Conservation (phyloP, 2,113 vertebrate genomes). For the Plotosus lineatus region DNA sequence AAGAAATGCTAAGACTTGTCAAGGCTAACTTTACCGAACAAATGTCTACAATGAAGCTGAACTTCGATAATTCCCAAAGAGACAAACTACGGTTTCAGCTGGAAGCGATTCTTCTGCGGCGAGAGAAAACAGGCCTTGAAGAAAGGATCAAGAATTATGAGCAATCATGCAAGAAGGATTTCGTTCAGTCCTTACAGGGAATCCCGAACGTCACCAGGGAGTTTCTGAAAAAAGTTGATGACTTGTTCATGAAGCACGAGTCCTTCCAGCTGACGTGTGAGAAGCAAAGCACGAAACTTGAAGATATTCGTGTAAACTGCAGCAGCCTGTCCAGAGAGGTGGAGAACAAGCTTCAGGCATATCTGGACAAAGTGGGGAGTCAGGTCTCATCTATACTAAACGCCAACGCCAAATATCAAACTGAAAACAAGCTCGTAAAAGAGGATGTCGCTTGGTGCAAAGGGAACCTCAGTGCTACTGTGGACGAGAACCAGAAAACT, state of each 20-base stretch:
- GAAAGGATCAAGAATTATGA: conserved; percentile 53
- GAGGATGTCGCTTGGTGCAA: conserved; percentile 61
- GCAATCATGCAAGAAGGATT: conserved; percentile 65
- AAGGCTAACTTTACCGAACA: conserved; percentile 69
- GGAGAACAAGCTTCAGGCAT: conserved; percentile 64
- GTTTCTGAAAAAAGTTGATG: conserved; percentile 68
- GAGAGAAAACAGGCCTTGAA: conserved; percentile 57
- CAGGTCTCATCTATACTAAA: conserved; percentile 55
- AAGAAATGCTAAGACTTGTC: conserved; percentile 52
- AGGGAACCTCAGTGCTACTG: conserved; percentile 54
- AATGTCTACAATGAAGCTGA: conserved; percentile 38
- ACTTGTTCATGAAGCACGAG: conserved; percentile 60
- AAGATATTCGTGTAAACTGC: conserved; percentile 66
- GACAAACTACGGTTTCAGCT: conserved; percentile 60
- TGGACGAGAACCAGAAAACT: conserved; percentile 52
- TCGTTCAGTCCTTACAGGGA: conserved; percentile 59
- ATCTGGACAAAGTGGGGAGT: conserved; percentile 59
- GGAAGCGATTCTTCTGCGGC: conserved; percentile 64
- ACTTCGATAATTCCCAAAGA: conserved; percentile 57
- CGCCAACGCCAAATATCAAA: conserved; percentile 62
- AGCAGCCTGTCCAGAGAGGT: conserved; percentile 68
- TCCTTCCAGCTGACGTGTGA: conserved; percentile 70
- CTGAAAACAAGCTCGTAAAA: conserved; percentile 61
- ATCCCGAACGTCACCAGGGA: conserved; percentile 66
- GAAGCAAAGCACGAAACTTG: conserved; percentile 66